A percentile compares a stretch with the other conserved stretches of the same genome.
Conservation (phyloP, 2,888 invertebrate genomes). For the Atherix ibis region DNA sequence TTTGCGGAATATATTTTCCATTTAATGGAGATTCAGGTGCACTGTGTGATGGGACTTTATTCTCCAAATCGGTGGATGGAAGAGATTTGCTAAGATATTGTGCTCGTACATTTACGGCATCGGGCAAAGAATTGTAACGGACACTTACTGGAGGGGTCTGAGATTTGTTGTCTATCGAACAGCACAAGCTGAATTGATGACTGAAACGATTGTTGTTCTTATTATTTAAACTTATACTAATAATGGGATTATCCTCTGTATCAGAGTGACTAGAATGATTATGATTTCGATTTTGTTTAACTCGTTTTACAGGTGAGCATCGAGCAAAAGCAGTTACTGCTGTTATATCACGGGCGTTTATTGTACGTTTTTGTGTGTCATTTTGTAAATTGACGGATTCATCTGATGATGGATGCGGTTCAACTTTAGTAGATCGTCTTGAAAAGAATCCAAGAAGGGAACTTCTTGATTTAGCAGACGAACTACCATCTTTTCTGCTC, state of each 20-base stretch:
- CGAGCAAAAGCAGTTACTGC: conserved; percentile 20
- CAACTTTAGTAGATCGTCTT: conserved; percentile 30
- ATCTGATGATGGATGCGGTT: conserved; percentile 24
- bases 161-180: conserved; percentile 27
- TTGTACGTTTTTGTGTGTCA: conserved; percentile 1
- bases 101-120: conserved; percentile 13
- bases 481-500: too few relatives aligned
- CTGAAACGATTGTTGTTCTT: conserved; percentile 29
- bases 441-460: conserved; percentile 20
- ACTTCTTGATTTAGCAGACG: conserved; percentile 1
- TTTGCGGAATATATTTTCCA: conserved; percentile 19
- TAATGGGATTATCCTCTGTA: conserved; percentile 6
- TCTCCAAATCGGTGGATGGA: conserved; percentile 11
- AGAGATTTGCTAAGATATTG: conserved; percentile 6
- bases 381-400: conserved; percentile 9
- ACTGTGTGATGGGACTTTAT: conserved; percentile 23
- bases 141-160: conserved; percentile 27
- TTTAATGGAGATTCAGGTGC: conserved; percentile 30
- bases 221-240: conserved; percentile 7
- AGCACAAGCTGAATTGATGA: conserved; percentile 31
- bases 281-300: conserved; percentile 8
- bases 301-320: conserved; percentile 18
- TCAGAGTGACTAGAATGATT: conserved; percentile 8
- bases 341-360: not conserved
- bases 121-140: conserved; percentile 28